phyloP scores from a whole-genome alignment of 2,888 invertebrate species.

The Druceiella hillmani region DNA sequence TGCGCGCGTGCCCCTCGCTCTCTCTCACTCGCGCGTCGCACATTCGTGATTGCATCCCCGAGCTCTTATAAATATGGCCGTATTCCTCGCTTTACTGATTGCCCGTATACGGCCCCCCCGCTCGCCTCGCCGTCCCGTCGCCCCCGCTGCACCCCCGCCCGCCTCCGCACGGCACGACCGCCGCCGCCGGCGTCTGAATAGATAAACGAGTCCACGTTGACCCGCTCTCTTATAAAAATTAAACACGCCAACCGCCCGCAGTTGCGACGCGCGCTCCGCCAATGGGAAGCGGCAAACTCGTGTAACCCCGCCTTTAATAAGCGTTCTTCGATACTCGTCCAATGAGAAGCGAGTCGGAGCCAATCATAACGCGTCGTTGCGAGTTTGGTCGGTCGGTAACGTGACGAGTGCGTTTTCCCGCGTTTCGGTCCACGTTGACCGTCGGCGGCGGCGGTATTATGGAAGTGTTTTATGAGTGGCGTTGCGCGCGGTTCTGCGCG shows the following conservation, averaged over 20 bases:
- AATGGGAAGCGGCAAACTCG: slow-evolving; percentile 34
- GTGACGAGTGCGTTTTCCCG: slow-evolving; percentile 33
- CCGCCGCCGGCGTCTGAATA: slow-evolving; percentile 53
- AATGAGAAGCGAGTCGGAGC: slow-evolving; percentile 29
- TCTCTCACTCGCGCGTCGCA: slow-evolving; percentile 40
- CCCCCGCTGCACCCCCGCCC: slow-evolving; percentile 39
- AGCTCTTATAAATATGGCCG: slow-evolving; percentile 57
- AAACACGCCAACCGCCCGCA: slow-evolving; percentile 37
- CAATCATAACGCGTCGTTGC: slow-evolving; percentile 34
- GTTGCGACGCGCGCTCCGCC: slow-evolving; percentile 31
- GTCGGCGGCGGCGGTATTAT: too few relatives aligned
- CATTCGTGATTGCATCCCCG: slow-evolving; percentile 55
- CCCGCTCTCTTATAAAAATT: slow-evolving; percentile 52
- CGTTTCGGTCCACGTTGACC: slow-evolving; percentile 49
- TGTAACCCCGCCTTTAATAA: slow-evolving; percentile 56
- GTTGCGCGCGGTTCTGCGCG: slow-evolving; percentile 41
- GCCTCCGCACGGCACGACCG: slow-evolving; percentile 7
- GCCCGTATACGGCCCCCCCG: slow-evolving; percentile 53
- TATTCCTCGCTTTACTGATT: slow-evolving; percentile 57
- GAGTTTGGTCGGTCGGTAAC: too few relatives aligned
- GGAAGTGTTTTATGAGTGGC: not conserved
- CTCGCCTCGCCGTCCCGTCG: slow-evolving; percentile 33
- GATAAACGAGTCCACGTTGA: slow-evolving; percentile 57
- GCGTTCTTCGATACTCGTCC: slow-evolving; percentile 40
- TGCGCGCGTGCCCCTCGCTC: slow-evolving; percentile 29